Percentiles rank a stretch among this genome's conserved stretches.
Evolutionary conservation across 2,888 invertebrate species (phyloP).

Genomic region (Leptarthrus brevirostris): DNA sequence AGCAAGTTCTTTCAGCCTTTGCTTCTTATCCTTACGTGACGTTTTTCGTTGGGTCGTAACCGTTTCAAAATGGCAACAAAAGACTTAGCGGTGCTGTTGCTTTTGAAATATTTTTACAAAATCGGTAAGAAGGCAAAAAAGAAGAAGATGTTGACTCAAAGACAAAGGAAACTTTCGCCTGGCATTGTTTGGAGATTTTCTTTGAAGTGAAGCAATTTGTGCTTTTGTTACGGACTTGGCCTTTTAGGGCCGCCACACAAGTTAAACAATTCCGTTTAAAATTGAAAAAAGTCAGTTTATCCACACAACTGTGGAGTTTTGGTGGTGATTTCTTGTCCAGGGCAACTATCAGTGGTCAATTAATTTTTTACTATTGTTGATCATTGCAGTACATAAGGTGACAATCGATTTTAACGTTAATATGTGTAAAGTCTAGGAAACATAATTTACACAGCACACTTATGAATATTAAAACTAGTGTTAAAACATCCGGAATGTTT

Average conservation of each 20-base stretch:
- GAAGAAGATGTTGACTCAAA: constrained; percentile 14
- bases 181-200: constrained; percentile 43
- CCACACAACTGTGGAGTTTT: no score
- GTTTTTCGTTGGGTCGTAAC: background rate
- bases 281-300: constrained; percentile 5
- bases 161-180: constrained; percentile 19
- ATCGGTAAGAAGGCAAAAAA: background rate
- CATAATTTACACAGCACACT: no score
- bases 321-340: no score
- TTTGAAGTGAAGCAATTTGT: constrained; percentile 42
- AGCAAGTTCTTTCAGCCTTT: background rate
- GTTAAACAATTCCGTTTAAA: no score
- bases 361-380: no score
- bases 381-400: no score
- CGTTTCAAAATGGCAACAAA: constrained; percentile 23
- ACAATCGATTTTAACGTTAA: no score
- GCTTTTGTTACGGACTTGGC: constrained; percentile 7
- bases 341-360: no score
- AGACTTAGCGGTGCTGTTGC: background rate
- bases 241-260: no score
- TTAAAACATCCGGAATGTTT: no score
- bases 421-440: no score
- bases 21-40: constrained; percentile 18
- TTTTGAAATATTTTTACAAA: background rate
- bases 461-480: no score